Percentiles rank a stretch among this genome's conserved stretches.
phyloP scores from a whole-genome alignment of 2,888 invertebrate species.

The Muscina levida region DNA sequence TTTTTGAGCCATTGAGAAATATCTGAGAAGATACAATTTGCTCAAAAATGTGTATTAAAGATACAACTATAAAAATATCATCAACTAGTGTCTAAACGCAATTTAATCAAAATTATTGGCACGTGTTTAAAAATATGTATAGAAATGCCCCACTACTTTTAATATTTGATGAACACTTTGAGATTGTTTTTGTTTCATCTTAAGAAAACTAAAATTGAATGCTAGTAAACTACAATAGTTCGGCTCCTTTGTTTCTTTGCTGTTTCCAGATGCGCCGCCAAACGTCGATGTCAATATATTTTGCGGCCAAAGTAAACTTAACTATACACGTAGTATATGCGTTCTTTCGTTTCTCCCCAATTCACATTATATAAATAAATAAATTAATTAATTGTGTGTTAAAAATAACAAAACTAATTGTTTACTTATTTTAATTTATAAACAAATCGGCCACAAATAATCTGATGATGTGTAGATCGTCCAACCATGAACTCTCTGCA shows the following conservation, averaged over 20 bases:
- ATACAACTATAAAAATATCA: no score
- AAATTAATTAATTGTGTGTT: constrained; percentile 17
- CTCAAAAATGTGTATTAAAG: no score
- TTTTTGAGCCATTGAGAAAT: no score
- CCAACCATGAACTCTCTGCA: background rate
- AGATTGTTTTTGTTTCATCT: no score
- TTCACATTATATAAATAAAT: constrained; percentile 14
- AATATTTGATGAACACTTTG: no score
- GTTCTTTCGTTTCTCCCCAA: background rate
- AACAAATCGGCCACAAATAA: background rate
- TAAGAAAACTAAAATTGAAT: no score
- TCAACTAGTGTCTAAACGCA: no score
- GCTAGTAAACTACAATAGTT: no score
- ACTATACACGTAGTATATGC: background rate
- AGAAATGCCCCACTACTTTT: no score
- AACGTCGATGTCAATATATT: background rate
- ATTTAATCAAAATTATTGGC: no score
- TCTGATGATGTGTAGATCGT: background rate
- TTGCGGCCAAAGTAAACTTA: background rate
- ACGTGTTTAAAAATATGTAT: no score
- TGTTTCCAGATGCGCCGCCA: background rate
- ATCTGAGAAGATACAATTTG: no score
- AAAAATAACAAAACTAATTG: constrained; percentile 11
- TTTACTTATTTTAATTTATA: constrained; percentile 14
- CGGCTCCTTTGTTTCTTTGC: background rate